Evolutionary conservation across 2,113 vertebrate species (phyloP).

Genomic region (Xiphias gladius): DNA sequence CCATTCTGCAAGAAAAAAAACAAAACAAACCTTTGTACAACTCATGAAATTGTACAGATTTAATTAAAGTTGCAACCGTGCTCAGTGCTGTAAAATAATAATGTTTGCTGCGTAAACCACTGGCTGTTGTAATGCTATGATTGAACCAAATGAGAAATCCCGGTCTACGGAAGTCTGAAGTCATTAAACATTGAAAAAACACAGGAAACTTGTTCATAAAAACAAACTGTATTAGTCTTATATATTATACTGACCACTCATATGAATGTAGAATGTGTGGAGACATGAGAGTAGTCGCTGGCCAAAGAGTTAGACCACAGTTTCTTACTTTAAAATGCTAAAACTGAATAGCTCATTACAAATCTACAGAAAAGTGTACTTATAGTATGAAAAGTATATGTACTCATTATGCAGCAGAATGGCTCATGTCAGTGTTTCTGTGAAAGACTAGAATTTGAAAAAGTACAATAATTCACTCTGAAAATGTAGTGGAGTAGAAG

Average conservation of each 20-base stretch:
- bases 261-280: constrained; percentile 2
- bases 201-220: constrained; percentile 17
- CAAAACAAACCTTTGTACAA: not conserved
- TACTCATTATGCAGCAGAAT: not conserved
- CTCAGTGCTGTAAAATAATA: constrained; percentile 16
- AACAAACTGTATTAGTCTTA: constrained; percentile 24
- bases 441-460: not conserved
- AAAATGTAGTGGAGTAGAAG: not conserved
- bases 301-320: constrained; percentile 4
- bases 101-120: constrained; percentile 17
- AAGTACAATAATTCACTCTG: not conserved
- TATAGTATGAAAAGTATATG: not conserved
- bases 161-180: constrained; percentile 2
- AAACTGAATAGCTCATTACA: constrained; percentile 9
- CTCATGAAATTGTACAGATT: constrained; percentile 1
- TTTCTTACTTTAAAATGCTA: constrained; percentile 40
- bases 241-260: constrained; percentile 5
- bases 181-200: constrained; percentile 3
- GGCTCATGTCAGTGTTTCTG: not conserved
- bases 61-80: constrained; percentile 8
- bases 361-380: not conserved
- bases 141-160: constrained; percentile 40
- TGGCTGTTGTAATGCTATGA: constrained; percentile 3
- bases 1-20: constrained; percentile 40
- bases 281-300: not conserved